Evolutionary conservation across 2,113 vertebrate species (phyloP).

Genomic region (Scomber japonicus): DNA sequence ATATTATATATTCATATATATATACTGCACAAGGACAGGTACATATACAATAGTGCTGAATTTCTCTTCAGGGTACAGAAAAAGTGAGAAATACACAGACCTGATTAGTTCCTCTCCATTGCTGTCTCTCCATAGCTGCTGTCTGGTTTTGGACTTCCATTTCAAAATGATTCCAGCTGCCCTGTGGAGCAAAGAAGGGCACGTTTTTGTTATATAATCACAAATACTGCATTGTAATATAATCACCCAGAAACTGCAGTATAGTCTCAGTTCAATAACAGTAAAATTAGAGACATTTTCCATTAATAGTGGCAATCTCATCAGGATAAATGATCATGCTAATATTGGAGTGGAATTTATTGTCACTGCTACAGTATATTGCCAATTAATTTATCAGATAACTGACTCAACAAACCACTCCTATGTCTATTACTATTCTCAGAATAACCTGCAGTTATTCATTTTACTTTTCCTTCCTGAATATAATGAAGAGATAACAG

Average conservation of each 20-base stretch:
- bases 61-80: background rate
- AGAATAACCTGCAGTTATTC: background rate
- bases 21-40: background rate
- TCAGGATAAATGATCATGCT: too few relatives aligned
- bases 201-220: background rate
- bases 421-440: background rate
- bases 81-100: conserved; percentile 51
- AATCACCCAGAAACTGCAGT: background rate
- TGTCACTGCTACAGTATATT: background rate
- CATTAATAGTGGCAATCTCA: too few relatives aligned
- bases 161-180: conserved; percentile 91
- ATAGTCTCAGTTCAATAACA: background rate
- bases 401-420: background rate
- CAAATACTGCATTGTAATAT: background rate
- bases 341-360: too few relatives aligned
- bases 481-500: background rate
- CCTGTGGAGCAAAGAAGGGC: conserved; percentile 77
- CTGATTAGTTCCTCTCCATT: conserved; percentile 82
- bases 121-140: conserved; percentile 84
- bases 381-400: background rate
- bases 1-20: too few relatives aligned
- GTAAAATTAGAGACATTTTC: background rate
- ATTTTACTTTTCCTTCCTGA: background rate
- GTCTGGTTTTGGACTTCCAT: conserved; percentile 88
- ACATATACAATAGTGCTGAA: background rate